Evolutionary conservation across 2,797 vertebrate species (phyloP).

Genomic region (Semaprochilodus insignis): DNA sequence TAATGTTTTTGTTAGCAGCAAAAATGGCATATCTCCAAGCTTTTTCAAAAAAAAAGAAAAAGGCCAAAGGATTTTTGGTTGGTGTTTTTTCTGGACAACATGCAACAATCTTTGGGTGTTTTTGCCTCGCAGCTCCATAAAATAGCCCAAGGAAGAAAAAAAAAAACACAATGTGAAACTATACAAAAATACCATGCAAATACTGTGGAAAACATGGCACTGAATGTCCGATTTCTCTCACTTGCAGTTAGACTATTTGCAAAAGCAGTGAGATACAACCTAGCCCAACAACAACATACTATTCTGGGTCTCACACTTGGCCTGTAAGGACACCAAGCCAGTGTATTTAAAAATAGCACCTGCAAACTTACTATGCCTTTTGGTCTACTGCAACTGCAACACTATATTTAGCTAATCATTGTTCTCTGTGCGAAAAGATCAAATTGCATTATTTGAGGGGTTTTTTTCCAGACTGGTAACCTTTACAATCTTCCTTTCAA

Average conservation of each 20-base stretch:
- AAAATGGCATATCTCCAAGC: slow-evolving; percentile 67
- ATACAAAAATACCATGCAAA: not conserved
- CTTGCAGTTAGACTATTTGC: slow-evolving; percentile 50
- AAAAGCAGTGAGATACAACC: slow-evolving; percentile 60
- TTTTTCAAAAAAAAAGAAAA: slow-evolving; percentile 64
- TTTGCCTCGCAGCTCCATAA: not conserved
- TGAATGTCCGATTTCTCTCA: slow-evolving; percentile 19
- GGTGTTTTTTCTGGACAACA: not conserved
- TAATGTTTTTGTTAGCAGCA: slow-evolving; percentile 72
- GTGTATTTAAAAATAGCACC: slow-evolving; percentile 64
- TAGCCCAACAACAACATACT: slow-evolving; percentile 66
- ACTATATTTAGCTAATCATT: slow-evolving; percentile 65
- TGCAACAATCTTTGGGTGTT: not conserved
- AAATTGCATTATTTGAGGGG: too few relatives aligned
- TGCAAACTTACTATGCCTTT: slow-evolving; percentile 67
- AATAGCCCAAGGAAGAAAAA: not conserved
- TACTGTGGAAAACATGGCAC: slow-evolving; percentile 6
- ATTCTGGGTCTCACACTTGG: slow-evolving; percentile 64
- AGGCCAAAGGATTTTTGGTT: slow-evolving; percentile 58
- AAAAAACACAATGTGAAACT: not conserved
- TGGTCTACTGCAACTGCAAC: slow-evolving; percentile 54
- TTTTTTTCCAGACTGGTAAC: not conserved
- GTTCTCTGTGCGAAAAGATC: slow-evolving; percentile 66
- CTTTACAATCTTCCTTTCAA: too few relatives aligned
- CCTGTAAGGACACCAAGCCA: slow-evolving; percentile 56